Percentiles rank a stretch among this genome's conserved stretches.
Evolutionary conservation across 2,797 vertebrate genomes (phyloP).

Genomic region (Semaprochilodus insignis): DNA sequence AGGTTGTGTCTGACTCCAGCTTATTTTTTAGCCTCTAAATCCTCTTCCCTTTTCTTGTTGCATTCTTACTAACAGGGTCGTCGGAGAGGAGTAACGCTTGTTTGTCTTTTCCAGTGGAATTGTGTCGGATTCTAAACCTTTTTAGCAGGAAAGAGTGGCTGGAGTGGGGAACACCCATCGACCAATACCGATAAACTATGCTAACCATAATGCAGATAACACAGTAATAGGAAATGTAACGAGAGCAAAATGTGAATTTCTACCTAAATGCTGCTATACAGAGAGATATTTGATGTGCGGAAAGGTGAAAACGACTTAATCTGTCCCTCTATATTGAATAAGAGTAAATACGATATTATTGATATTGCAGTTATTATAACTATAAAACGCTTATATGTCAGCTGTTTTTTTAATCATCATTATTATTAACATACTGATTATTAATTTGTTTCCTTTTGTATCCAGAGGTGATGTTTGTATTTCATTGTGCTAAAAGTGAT

Average conservation of each 20-base stretch:
- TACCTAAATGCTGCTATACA: slow-evolving; percentile 60
- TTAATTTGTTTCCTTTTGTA: slow-evolving; percentile 69
- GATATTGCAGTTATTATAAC: slow-evolving; percentile 53
- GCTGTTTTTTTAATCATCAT: slow-evolving; percentile 23
- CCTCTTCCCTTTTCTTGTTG: slow-evolving; percentile 62
- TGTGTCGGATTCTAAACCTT: slow-evolving; percentile 51
- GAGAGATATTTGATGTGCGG: slow-evolving; percentile 32
- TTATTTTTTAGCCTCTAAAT: slow-evolving; percentile 64
- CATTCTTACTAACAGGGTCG: slow-evolving; percentile 73
- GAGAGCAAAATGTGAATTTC: slow-evolving; percentile 64
- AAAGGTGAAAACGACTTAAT: slow-evolving; percentile 28
- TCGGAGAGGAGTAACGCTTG: slow-evolving; percentile 57
- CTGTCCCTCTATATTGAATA: slow-evolving; percentile 50
- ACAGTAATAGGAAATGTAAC: slow-evolving; percentile 62
- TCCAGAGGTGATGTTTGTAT: slow-evolving; percentile 72
- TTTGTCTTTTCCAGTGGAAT: slow-evolving; percentile 51
- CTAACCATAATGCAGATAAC: slow-evolving; percentile 68
- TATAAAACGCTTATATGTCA: slow-evolving; percentile 65
- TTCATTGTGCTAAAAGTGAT: slow-evolving; percentile 66
- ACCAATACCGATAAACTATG: slow-evolving; percentile 42
- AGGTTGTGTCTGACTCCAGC: slow-evolving; percentile 59
- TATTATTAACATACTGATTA: not conserved
- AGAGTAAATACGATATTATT: slow-evolving; percentile 48
- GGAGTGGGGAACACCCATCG: not conserved
- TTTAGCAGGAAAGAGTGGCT: slow-evolving; percentile 39